A percentile compares a stretch with the other conserved stretches of the same genome.
These are phyloP conservation scores for Endotricha flammealis DNA, from an alignment of 2,888 invertebrate genomes.

Conservation along the genomic window DNA sequence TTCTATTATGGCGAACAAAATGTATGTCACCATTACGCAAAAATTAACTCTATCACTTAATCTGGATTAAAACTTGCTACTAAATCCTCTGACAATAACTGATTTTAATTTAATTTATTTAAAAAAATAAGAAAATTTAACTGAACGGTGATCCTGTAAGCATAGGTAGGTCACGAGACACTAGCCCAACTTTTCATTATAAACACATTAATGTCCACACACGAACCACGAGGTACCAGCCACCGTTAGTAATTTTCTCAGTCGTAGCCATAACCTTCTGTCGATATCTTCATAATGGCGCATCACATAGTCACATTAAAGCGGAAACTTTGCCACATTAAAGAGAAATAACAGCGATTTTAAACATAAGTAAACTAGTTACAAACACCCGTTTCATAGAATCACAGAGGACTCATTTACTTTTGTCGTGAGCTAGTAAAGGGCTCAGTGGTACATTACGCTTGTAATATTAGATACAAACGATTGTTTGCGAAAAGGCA, in stretches of 20 bases:
- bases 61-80: too few species aligned
- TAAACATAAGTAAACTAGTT: conserved; percentile 5
- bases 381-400: conserved; percentile 7
- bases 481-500: too few species aligned
- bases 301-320: conserved; percentile 4
- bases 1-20: too few species aligned
- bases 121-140: too few species aligned
- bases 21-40: too few species aligned
- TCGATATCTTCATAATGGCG: conserved; percentile 12
- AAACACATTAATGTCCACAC: conserved; percentile 31
- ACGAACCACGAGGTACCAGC: conserved; percentile 17
- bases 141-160: not conserved
- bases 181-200: conserved; percentile 23
- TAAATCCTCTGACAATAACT: too few species aligned
- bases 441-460: too few species aligned
- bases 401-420: not conserved
- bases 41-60: too few species aligned
- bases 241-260: conserved; percentile 20
- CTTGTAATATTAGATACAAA: too few species aligned
- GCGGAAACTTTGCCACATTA: conserved; percentile 16
- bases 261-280: conserved; percentile 7
- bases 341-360: conserved; percentile 13
- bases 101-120: too few species aligned
- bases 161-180: not conserved
- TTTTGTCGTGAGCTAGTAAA: too few species aligned